phyloP scores from a whole-genome alignment of 1,140 invertebrate species.

The Calephelis nemesis region DNA sequence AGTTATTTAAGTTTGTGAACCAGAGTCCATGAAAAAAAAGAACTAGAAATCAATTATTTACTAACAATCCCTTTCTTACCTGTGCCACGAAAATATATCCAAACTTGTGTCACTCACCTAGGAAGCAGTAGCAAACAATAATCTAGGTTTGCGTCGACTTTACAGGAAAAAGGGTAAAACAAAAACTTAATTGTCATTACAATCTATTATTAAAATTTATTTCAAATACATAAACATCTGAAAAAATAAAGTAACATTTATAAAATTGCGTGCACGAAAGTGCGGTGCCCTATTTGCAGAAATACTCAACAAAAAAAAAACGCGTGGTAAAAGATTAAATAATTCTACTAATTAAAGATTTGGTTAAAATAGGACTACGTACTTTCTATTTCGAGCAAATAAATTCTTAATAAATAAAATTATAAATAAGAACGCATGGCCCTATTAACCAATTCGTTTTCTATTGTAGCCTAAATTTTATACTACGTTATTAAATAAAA shows the following conservation, averaged over 20 bases:
- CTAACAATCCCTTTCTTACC: slow-evolving; percentile 66
- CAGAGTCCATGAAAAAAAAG: slow-evolving; percentile 28
- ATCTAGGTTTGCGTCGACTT: slow-evolving; percentile 24
- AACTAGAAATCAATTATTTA: slow-evolving; percentile 26
- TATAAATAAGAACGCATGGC: background rate
- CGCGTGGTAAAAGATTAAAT: background rate
- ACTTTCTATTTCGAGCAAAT: slow-evolving; percentile 2
- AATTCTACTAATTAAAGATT: background rate
- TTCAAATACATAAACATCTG: slow-evolving; percentile 24
- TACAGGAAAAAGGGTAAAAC: slow-evolving; percentile 20
- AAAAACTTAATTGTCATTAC: slow-evolving; percentile 16
- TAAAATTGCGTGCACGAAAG: slow-evolving; percentile 15
- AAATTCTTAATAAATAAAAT: background rate
- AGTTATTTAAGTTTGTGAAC: background rate
- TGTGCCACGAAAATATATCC: slow-evolving; percentile 66
- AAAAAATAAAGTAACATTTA: slow-evolving; percentile 19
- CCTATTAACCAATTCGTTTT: background rate
- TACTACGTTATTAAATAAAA: background rate
- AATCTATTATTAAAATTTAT: slow-evolving; percentile 21
- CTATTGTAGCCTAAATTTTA: background rate
- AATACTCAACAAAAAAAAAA: background rate
- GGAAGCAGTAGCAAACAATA: slow-evolving; percentile 21
- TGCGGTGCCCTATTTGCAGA: slow-evolving; percentile 1
- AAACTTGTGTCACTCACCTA: slow-evolving; percentile 77
- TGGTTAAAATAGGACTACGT: background rate